Evolutionary conservation across 2,113 vertebrate species (phyloP), one percentile per base, ranked within the genome.

Genomic region (Todiramphus saurophagus): DNA sequence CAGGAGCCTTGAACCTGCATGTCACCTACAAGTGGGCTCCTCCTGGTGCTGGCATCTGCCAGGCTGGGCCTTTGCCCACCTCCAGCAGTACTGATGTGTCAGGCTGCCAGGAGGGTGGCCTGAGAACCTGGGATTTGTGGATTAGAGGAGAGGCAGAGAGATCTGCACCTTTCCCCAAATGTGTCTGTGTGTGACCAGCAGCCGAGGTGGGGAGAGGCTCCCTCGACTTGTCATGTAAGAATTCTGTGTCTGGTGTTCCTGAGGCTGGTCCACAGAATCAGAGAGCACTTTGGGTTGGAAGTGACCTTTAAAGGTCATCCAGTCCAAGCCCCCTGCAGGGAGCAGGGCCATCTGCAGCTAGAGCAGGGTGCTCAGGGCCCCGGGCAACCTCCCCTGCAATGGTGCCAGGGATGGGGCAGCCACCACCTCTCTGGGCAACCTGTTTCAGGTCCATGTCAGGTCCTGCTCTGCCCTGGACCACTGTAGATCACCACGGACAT

Each of bases 401-500:
- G 62, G 37, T 41, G 11, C 37, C 39, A 41, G 62, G 62, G 62
- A 41, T 64, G 62, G 62, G 39, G 16, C 37, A 64, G 6, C 37
- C 14, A 17, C 37, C 25, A 64, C 37, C 62, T 41, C 16, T 41
- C 62, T 63, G 62, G 37, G 62, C 37, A 63, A 13, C 15, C 60
- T 41, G 62, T 10, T 11, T 16, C 27, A 41, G 27, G 11, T 64
- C 16, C 62, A 41, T 41, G 13, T 12, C n/a, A 24, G 31, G 39
- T 53, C 60, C 28, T 27, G 7, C 2, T 63, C 41, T 77, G 37
- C 43, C 17, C 37, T 37, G 81, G 35, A 31, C 16, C 41, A 3
- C 24, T 15, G 35, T 4, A 33, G 19, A 2, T 16, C 48, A 18
- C 7, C 2, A 0, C 4, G 13, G 28, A 2, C 44, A 0, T 4